Percentiles rank a stretch among this genome's conserved stretches.
Evolutionary conservation across 2,888 invertebrate species (phyloP).

Genomic region (Cephus nigrinus): DNA sequence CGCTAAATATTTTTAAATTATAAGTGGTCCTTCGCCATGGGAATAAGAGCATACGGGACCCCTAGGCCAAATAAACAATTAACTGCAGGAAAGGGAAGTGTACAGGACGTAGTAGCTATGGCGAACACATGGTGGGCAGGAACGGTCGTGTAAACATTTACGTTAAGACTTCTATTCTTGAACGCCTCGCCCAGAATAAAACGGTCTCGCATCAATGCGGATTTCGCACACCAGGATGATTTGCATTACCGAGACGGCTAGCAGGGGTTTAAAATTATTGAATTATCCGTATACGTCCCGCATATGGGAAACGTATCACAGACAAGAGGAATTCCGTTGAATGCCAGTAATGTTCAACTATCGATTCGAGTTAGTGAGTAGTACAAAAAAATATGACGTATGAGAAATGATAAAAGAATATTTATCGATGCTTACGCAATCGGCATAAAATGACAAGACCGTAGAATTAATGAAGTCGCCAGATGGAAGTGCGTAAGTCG

Average conservation of each 20-base stretch:
- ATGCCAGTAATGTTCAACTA: not conserved
- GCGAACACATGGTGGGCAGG: slow-evolving; percentile 22
- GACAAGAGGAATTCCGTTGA: not conserved
- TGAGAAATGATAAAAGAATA: not conserved
- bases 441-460: not conserved
- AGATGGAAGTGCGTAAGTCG: not conserved
- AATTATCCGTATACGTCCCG: not conserved
- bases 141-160: slow-evolving; percentile 46
- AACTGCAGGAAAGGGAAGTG: slow-evolving; percentile 8
- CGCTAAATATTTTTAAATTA: slow-evolving; percentile 14
- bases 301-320: not conserved
- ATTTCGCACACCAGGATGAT: not conserved
- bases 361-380: not conserved
- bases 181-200: slow-evolving; percentile 22
- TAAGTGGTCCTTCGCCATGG: slow-evolving; percentile 15
- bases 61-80: slow-evolving; percentile 25
- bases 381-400: not conserved
- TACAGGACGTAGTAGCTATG: not conserved
- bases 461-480: not conserved
- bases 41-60: slow-evolving; percentile 14
- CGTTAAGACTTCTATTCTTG: slow-evolving; percentile 35
- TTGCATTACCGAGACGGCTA: not conserved
- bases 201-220: not conserved
- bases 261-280: not conserved
- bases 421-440: not conserved